Conservation (phyloP, 2,797 vertebrate species). For the Halcyon leucocephala region DNA sequence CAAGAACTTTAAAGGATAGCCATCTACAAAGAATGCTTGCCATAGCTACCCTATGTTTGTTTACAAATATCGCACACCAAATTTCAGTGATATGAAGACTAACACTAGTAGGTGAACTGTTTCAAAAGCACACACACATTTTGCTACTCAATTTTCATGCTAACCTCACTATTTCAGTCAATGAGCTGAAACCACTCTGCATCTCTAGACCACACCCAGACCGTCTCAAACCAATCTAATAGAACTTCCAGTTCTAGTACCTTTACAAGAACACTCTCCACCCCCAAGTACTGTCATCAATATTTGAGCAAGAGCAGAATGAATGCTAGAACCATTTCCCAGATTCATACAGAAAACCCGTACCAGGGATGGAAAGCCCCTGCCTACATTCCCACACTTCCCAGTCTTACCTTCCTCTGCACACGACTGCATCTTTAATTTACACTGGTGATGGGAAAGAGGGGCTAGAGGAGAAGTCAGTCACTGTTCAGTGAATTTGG, state of each 20-base stretch:
- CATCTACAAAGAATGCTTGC: background rate
- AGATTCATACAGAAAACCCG: background rate
- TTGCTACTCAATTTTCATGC: background rate
- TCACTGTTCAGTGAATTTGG: background rate
- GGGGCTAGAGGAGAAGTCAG: background rate
- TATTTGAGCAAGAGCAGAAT: background rate
- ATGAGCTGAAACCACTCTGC: background rate
- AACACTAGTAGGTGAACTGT: background rate
- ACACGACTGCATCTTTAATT: background rate
- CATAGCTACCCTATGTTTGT: background rate
- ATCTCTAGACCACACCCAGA: fast-evolving
- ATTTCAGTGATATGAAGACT: background rate
- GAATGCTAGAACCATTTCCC: background rate
- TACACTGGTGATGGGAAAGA: background rate
- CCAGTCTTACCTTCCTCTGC: background rate
- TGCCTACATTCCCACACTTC: background rate
- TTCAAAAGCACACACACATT: background rate
- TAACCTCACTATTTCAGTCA: background rate
- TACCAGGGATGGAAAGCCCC: background rate
- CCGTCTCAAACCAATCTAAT: background rate
- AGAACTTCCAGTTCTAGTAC: background rate
- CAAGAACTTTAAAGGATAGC: background rate
- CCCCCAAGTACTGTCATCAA: background rate
- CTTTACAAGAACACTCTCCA: background rate
- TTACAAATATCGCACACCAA: background rate